Conservation (phyloP, 2,888 invertebrate genomes). For the Dasypogon diadema region DNA sequence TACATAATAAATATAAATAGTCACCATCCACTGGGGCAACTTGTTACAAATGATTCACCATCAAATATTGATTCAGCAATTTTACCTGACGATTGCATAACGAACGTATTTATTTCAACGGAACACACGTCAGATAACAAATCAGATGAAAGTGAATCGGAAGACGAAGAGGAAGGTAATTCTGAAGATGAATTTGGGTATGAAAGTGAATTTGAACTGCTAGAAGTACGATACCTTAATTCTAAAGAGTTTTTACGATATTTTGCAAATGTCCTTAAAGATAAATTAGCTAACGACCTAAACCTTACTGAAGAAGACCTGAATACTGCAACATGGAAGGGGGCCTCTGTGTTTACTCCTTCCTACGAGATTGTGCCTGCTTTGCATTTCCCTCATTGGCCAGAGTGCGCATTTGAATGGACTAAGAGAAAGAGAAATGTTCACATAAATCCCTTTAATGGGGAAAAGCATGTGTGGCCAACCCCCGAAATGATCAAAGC, state of each 20-base stretch:
- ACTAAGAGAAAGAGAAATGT: slow-evolving; percentile 72
- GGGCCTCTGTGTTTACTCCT: slow-evolving; percentile 76
- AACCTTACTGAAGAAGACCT: slow-evolving; percentile 72
- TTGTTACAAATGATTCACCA: not conserved
- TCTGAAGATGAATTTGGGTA: slow-evolving; percentile 55
- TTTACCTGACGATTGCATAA: slow-evolving; percentile 3
- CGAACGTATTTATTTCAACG: not conserved
- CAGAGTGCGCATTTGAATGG: slow-evolving; percentile 79
- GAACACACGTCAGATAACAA: slow-evolving; percentile 49
- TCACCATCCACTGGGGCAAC: slow-evolving; percentile 70
- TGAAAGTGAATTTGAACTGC: slow-evolving; percentile 55
- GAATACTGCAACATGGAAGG: slow-evolving; percentile 72
- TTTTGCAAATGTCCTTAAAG: slow-evolving; percentile 75
- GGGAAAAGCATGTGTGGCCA: slow-evolving; percentile 78
- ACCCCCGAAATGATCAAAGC: slow-evolving; percentile 76
- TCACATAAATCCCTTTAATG: slow-evolving; percentile 72
- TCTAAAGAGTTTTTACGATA: slow-evolving; percentile 78
- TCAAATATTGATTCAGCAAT: not conserved
- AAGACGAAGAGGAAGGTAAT: slow-evolving; percentile 57
- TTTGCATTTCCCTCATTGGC: slow-evolving; percentile 77
- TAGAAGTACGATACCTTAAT: slow-evolving; percentile 69
- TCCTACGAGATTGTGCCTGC: slow-evolving; percentile 79
- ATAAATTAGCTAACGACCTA: slow-evolving; percentile 72
- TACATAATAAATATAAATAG: slow-evolving; percentile 74
- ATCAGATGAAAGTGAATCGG: slow-evolving; percentile 52